A percentile compares a stretch with the other conserved stretches of the same genome.
Evolutionary conservation across 2,888 invertebrate species (phyloP).

Genomic region (Heterodera filipjevi): DNA sequence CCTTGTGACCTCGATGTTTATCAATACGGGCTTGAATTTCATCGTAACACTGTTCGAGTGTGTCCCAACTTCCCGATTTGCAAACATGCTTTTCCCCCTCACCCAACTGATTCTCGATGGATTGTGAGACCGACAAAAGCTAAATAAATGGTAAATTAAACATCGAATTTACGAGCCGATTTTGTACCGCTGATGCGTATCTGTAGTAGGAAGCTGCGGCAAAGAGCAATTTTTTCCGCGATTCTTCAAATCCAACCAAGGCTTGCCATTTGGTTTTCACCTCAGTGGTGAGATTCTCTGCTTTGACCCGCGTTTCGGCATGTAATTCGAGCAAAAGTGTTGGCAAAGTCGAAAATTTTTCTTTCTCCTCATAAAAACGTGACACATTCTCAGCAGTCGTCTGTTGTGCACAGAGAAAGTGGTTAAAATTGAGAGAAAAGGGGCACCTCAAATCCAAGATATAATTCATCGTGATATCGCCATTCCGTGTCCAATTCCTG

Average conservation of each 20-base stretch:
- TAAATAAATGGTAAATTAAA: conserved; percentile 1
- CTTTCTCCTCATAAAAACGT: conserved; percentile 25
- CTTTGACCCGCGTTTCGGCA: conserved; percentile 22
- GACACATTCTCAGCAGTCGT: conserved; percentile 13
- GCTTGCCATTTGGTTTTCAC: conserved; percentile 32
- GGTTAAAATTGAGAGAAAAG: background rate
- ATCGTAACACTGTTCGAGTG: conserved; percentile 21
- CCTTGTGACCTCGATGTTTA: conserved; percentile 31
- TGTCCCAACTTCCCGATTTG: conserved; percentile 14
- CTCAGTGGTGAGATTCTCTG: conserved; percentile 21
- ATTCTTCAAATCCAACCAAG: conserved; percentile 30
- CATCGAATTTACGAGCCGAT: background rate
- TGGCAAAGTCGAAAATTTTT: conserved; percentile 16
- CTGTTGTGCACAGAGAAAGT: conserved; percentile 14
- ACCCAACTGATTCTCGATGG: conserved; percentile 27
- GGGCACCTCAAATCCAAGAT: conserved; percentile 30
- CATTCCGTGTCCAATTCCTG: conserved; percentile 28
- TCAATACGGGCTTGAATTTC: conserved; percentile 19
- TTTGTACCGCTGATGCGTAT: conserved; percentile 20
- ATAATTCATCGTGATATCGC: conserved; percentile 29
- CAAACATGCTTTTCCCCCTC: conserved; percentile 32
- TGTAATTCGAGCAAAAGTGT: conserved; percentile 15
- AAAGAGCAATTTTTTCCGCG: conserved; percentile 24
- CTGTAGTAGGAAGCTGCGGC: conserved; percentile 28
- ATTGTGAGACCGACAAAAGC: conserved; percentile 34